phyloP scores from a whole-genome alignment of 2,797 vertebrate species.

The Pangasius macronema region DNA sequence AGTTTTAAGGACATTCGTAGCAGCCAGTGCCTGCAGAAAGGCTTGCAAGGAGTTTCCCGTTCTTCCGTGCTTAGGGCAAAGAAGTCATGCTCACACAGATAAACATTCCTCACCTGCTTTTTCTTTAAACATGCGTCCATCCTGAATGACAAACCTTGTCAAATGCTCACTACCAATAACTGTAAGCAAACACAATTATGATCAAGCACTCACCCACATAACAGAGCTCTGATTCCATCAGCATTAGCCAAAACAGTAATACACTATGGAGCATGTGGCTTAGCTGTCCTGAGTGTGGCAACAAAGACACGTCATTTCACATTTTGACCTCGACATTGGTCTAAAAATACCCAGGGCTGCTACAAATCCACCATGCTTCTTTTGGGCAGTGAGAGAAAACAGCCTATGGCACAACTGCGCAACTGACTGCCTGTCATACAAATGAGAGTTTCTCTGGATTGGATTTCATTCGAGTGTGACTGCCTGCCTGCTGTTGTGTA shows the following conservation, averaged over 20 bases:
- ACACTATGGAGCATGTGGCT: slow-evolving; percentile 28
- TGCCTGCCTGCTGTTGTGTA: slow-evolving; percentile 19
- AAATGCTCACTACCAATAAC: background rate
- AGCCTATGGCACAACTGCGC: slow-evolving; percentile 52
- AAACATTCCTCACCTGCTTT: background rate
- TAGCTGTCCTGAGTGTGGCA: slow-evolving; percentile 34
- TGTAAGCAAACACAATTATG: background rate
- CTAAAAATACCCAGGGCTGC: slow-evolving; percentile 62
- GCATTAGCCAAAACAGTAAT: slow-evolving; percentile 23
- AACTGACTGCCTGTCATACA: slow-evolving; percentile 44
- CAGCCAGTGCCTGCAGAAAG: slow-evolving; percentile 8
- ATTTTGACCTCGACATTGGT: slow-evolving; percentile 43
- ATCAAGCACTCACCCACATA: slow-evolving; percentile 21
- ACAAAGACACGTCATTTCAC: slow-evolving; percentile 32
- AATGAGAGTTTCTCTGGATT: slow-evolving; percentile 22
- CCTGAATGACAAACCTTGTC: background rate
- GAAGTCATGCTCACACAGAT: background rate
- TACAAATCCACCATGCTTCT: slow-evolving; percentile 53
- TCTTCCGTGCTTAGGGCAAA: background rate
- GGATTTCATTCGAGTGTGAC: slow-evolving; percentile 20
- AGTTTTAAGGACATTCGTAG: slow-evolving; percentile 12
- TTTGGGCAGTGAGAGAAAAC: slow-evolving; percentile 58
- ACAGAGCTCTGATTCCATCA: background rate
- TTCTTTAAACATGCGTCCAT: background rate
- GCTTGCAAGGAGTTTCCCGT: slow-evolving; percentile 24